Base-by-base conservation (phyloP, 2,888 invertebrate genomes). In the Liopterus haemorrhoidalis region DNA sequence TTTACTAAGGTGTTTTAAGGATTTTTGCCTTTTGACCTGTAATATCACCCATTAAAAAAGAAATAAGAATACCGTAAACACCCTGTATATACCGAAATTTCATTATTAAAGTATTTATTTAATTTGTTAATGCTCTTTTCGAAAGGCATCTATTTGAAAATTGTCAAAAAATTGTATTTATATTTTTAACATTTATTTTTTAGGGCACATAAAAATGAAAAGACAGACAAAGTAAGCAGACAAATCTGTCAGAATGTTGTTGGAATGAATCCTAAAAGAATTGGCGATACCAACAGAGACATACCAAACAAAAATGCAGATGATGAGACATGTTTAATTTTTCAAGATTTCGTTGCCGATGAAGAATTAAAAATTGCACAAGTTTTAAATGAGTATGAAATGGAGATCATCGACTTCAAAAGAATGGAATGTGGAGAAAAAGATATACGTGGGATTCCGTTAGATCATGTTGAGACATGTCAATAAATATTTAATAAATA, bases 181-280 rank as follows among this genome's bases (percentile, higher is more conserved):
- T n/a, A n/a, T n/a, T n/a, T n/a, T n/a, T n/a, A n/a, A n/a, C n/a
- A n/a, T n/a, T n/a, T n/a, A n/a, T n/a, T n/a, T n/a, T n/a, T n/a
- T n/a, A n/a, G n/a, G n/a, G n/a, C n/a, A n/a, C n/a, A n/a, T n/a
- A n/a, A n/a, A n/a, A n/a, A n/a, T n/a, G n/a, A n/a, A n/a, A n/a
- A n/a, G n/a, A n/a, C 70, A 4, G 59, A 69, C 19, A 61, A 70
- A 33, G 59, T 86, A 6, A 85, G 85, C 12, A 77, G 78, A 54
- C 82, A 88, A 59, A 65, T 96, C 5, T 92, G 93, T 62, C 94
- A 95, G 64, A 95, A 96, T 61, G 81, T 96, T 57, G 89, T 96
- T 15, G 93, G 91, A 20, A 82, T 90, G 78, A 84, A 85, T 57
- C 92, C 92, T 0, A 65, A 60, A 24, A 85, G 81, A 69, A 76